These are phyloP conservation scores for Geodia barretti DNA, from an alignment of 37 sponge, comb jelly and placozoan species.

Conservation along the genomic window DNA sequence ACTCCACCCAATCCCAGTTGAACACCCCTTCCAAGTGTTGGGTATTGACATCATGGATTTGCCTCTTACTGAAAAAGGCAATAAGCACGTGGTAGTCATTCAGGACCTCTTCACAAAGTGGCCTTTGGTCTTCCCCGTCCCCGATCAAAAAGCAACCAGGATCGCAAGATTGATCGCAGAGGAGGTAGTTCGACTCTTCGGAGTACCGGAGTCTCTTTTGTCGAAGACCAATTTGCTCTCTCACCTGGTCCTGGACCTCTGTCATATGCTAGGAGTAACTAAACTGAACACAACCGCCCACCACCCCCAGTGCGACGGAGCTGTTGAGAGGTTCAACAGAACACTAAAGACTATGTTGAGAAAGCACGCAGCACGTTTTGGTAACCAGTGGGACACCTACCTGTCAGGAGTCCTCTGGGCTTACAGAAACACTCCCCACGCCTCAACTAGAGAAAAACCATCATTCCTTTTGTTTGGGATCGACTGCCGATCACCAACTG, in stretches of 20 bases:
- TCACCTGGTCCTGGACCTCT: background rate
- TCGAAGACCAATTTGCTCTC: conserved; percentile 5
- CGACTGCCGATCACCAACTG: conserved; percentile 29
- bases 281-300: background rate
- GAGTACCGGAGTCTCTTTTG: background rate
- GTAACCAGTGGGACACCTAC: conserved; percentile 34
- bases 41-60: background rate
- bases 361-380: conserved; percentile 9
- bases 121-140: background rate
- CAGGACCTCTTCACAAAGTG: background rate
- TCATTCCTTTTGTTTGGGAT: conserved; percentile 47
- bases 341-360: conserved; percentile 27
- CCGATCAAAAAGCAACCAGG: background rate
- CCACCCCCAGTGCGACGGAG: conserved; percentile 4
- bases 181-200: background rate
- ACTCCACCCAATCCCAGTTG: background rate
- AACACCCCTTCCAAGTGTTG: background rate
- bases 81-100: background rate
- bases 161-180: background rate
- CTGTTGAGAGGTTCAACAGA: conserved; percentile 20
- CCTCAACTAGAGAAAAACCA: conserved; percentile 37
- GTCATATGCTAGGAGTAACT: background rate
- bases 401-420: conserved; percentile 41
- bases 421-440: conserved; percentile 35
- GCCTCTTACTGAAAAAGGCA: background rate